These are phyloP conservation scores for Sarcophilus harrisii DNA, from an alignment of 2,797 vertebrate species.

Conservation along the genomic window DNA sequence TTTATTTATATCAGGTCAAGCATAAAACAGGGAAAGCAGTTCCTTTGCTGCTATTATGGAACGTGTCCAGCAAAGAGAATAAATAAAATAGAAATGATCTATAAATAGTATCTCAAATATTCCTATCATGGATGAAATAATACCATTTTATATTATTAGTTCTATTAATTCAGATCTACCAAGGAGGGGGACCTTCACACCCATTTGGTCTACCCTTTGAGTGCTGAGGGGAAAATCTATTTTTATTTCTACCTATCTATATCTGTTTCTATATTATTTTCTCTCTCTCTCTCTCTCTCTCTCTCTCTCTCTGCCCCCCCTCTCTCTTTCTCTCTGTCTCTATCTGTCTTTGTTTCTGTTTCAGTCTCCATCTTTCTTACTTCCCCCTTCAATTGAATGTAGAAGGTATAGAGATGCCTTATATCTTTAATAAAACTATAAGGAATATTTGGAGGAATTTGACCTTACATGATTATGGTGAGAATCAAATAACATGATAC, in stretches of 20 bases:
- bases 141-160: neutral
- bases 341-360: no score
- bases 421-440: neutral
- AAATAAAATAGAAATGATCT: neutral
- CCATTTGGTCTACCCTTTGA: neutral
- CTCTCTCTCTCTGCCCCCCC: neutral
- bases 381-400: neutral
- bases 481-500: neutral
- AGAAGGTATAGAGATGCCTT: neutral
- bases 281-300: no score
- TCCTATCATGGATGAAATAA: neutral
- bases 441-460: neutral
- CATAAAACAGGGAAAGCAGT: neutral
- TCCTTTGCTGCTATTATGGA: neutral
- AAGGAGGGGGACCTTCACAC: neutral
- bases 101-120: neutral
- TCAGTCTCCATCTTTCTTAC: no score
- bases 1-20: neutral
- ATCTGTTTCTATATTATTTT: no score
- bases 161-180: neutral
- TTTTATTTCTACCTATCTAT: no score
- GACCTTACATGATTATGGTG: neutral
- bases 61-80: neutral
- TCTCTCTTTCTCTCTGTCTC: no score
- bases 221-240: no score